phyloP scores from a whole-genome alignment of 1,140 invertebrate species.

The Drosophila pseudoobscura region DNA sequence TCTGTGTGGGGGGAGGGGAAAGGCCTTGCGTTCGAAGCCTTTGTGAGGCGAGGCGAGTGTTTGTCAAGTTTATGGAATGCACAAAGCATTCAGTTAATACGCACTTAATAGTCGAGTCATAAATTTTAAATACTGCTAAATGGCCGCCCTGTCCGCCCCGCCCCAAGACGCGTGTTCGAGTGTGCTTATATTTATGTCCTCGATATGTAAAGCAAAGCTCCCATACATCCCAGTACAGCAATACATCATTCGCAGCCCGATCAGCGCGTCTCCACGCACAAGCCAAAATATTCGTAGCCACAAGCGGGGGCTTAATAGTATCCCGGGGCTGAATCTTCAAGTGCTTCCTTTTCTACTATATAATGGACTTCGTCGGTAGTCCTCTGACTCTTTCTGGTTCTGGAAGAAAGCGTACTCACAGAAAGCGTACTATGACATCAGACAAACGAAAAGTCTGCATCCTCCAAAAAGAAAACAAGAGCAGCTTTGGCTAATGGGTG shows the following conservation, averaged over 20 bases:
- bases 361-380: too few species aligned
- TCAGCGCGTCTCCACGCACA: constrained; percentile 40
- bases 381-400: too few species aligned
- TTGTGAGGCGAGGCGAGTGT: constrained; percentile 14
- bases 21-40: constrained; percentile 6
- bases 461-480: too few species aligned
- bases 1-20: too few species aligned
- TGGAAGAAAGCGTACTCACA: too few species aligned
- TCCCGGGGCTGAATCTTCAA: too few species aligned
- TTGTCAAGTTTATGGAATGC: constrained; percentile 57
- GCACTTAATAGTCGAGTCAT: constrained; percentile 81
- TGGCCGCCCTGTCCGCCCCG: constrained; percentile 48
- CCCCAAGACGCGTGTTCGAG: constrained; percentile 62
- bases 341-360: too few species aligned
- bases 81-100: constrained; percentile 76
- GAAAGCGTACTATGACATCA: too few species aligned
- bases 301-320: background rate
- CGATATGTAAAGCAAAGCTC: constrained; percentile 53
- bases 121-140: constrained; percentile 82
- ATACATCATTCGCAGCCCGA: constrained; percentile 71
- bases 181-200: constrained; percentile 47
- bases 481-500: too few species aligned
- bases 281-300: constrained; percentile 55
- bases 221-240: constrained; percentile 30
- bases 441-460: too few species aligned